Evolutionary conservation across 2,797 vertebrate genomes (phyloP), one percentile per base, ranked within the genome.

Genomic region (Uromys caudimaculatus): DNA sequence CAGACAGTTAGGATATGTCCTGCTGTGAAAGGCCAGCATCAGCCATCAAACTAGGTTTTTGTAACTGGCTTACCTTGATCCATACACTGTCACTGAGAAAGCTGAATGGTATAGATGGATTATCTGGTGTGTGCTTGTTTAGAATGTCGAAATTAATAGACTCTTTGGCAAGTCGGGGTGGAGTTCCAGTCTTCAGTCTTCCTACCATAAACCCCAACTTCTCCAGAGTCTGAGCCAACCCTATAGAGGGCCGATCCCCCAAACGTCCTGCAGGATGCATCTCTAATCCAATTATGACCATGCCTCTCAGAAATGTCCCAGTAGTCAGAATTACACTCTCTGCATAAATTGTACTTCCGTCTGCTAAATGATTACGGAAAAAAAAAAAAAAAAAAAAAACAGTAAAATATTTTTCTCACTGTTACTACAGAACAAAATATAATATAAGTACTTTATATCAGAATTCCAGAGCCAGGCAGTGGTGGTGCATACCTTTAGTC

Each of bases 171-270:
- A 99, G 99, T 38, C 99, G 99, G 12, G 99, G 99, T 0, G 99
- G 99, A 0, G 99, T 99, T 1, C 99, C 99, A 0, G 99, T 99
- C 98, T 99, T 99, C 94, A 99, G 98, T 86, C 99, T 98, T 90
- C 99, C 99, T 75, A 99, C 97, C 90, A 98, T 97, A 71, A 99
- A 99, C 0, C 99, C 99, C 97, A 99, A 98, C 35, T 95, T 98
- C 96, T 99, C 99, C 95, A 99, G 97, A 0, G 99, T 99, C 52
- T 98, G 98, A 67, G 99, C 99, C 95, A 99, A 98, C 7, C 99
- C 99, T 0, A 98, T 14, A 0, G 99, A 99, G 0, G 99, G 99
- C 41, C 99, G 98, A 58, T 99, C 99, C 82, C 99, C 99, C 5
- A 99, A 98, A 21, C 99, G 99, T 35, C 99, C 99, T 0, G 99